Conservation (phyloP, 1,140 invertebrate species). For the Calycopis cecrops region DNA sequence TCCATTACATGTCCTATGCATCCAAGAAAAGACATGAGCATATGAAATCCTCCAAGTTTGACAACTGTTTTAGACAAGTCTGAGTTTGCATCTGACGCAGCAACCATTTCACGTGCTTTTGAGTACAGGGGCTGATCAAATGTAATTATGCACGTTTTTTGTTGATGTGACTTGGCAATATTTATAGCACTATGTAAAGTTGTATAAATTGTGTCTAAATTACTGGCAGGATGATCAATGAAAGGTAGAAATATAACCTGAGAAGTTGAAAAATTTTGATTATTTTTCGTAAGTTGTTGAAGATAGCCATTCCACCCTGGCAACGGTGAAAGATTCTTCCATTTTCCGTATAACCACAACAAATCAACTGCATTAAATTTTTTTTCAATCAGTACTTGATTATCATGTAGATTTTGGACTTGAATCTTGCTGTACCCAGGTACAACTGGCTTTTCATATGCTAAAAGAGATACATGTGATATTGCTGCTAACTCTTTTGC, state of each 20-base stretch:
- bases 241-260: slow-evolving; percentile 52
- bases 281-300: slow-evolving; percentile 25
- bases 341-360: slow-evolving; percentile 43
- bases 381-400: slow-evolving; percentile 33
- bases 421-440: slow-evolving; percentile 39
- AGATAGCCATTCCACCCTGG: slow-evolving; percentile 41
- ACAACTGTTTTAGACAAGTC: slow-evolving; percentile 40
- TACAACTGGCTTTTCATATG: slow-evolving; percentile 39
- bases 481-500: slow-evolving; percentile 41
- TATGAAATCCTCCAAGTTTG: slow-evolving; percentile 52
- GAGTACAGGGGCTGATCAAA: slow-evolving; percentile 61
- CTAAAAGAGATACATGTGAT: slow-evolving; percentile 43
- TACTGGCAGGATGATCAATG: slow-evolving; percentile 43
- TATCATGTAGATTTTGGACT: slow-evolving; percentile 34
- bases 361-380: slow-evolving; percentile 33
- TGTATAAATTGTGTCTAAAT: slow-evolving; percentile 41
- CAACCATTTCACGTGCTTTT: slow-evolving; percentile 63
- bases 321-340: slow-evolving; percentile 28
- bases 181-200: slow-evolving; percentile 37
- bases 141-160: slow-evolving; percentile 39
- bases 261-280: slow-evolving; percentile 33
- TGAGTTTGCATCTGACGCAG: slow-evolving; percentile 34
- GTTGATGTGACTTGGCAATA: slow-evolving; percentile 25
- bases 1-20: slow-evolving; percentile 57
- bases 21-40: slow-evolving; percentile 58